phyloP scores from a whole-genome alignment of 1,140 invertebrate species.

The Lutraria rhynchaena region DNA sequence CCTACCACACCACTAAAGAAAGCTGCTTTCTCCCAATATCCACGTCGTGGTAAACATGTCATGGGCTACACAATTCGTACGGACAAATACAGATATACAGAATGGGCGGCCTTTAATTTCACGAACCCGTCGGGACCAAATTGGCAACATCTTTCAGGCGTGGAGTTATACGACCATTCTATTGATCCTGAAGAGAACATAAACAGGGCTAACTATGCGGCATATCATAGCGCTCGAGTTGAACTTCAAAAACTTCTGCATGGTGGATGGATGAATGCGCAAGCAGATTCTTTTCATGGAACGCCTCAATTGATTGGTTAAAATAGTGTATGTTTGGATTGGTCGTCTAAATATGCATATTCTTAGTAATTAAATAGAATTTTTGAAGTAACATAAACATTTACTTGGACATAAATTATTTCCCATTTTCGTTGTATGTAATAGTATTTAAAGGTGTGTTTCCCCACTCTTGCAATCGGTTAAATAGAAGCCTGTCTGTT shows the following conservation, averaged over 20 bases:
- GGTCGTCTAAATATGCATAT: too few relatives aligned
- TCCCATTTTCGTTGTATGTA: too few relatives aligned
- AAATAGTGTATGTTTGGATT: too few relatives aligned
- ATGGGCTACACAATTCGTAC: constrained; percentile 91
- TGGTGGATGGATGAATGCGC: constrained; percentile 72
- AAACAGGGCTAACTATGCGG: constrained; percentile 84
- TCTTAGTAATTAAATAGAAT: too few relatives aligned
- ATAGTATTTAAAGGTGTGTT: too few relatives aligned
- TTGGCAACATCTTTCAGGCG: constrained; percentile 86
- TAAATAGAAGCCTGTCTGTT: too few relatives aligned
- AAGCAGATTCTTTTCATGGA: too few relatives aligned
- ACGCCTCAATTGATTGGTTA: too few relatives aligned
- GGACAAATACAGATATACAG: constrained; percentile 87
- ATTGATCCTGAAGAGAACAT: constrained; percentile 86
- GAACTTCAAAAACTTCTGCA: constrained; percentile 64
- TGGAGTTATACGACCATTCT: constrained; percentile 83
- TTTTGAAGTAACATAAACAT: too few relatives aligned
- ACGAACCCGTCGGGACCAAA: constrained; percentile 79
- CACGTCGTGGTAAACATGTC: constrained; percentile 85
- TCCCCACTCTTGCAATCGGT: too few relatives aligned
- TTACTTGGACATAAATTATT: too few relatives aligned
- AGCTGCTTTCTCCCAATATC: constrained; percentile 7
- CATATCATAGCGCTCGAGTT: constrained; percentile 59
- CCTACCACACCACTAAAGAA: neutral
- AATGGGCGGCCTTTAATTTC: constrained; percentile 86